These are phyloP conservation scores for Caenorhabditis becei DNA, from an alignment of 2,888 invertebrate genomes.

Conservation along the genomic window DNA sequence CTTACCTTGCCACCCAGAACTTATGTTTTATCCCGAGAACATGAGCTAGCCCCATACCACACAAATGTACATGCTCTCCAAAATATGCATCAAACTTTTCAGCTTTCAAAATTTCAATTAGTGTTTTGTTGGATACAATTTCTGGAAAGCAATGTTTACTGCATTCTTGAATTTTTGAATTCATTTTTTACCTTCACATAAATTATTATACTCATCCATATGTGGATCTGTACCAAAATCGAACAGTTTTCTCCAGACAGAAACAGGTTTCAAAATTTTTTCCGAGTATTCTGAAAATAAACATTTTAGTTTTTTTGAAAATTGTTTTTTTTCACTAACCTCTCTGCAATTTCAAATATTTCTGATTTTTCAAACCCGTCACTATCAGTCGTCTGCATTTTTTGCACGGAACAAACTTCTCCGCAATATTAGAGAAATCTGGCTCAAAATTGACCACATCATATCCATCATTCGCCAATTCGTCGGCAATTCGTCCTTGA, in stretches of 20 bases:
- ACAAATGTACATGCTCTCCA: slow-evolving; percentile 65
- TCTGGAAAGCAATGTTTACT: too few species aligned
- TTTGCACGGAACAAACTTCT: slow-evolving; percentile 52
- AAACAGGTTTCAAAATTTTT: slow-evolving; percentile 1
- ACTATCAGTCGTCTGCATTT: slow-evolving; percentile 46
- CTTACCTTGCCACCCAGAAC: slow-evolving; percentile 69
- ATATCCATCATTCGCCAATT: slow-evolving; percentile 70
- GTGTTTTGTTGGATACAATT: too few species aligned
- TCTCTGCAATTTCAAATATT: slow-evolving; percentile 11
- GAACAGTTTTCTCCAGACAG: slow-evolving; percentile 10
- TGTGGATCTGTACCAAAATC: slow-evolving; percentile 18
- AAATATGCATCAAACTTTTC: slow-evolving; percentile 63
- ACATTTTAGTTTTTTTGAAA: not conserved
- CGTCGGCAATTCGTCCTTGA: slow-evolving; percentile 71
- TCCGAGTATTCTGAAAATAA: not conserved
- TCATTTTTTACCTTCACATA: slow-evolving; percentile 32
- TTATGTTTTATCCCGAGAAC: slow-evolving; percentile 61
- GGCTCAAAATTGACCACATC: slow-evolving; percentile 68
- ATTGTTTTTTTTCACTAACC: not conserved
- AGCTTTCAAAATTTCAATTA: too few species aligned
- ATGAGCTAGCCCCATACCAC: slow-evolving; percentile 64
- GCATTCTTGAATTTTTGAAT: too few species aligned
- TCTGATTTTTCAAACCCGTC: slow-evolving; percentile 25
- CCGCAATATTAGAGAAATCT: slow-evolving; percentile 44
- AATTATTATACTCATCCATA: slow-evolving; percentile 30